Evolutionary conservation across 2,113 vertebrate genomes (phyloP).

Genomic region (Lota lota): DNA sequence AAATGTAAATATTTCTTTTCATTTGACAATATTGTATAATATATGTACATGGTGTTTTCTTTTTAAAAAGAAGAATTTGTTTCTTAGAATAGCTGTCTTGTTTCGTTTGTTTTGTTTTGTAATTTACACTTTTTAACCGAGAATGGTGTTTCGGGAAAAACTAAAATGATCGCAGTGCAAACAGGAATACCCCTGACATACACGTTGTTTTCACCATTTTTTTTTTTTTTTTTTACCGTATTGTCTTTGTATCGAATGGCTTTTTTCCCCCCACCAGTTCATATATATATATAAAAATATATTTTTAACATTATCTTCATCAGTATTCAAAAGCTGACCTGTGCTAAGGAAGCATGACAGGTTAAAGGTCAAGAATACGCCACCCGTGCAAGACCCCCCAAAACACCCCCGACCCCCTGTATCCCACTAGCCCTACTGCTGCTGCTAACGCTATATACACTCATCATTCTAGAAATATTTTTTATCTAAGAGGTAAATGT

Average conservation of each 20-base stretch:
- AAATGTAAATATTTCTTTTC: slow-evolving; percentile 88
- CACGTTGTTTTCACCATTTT: slow-evolving; percentile 54
- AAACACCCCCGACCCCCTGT: slow-evolving; percentile 56
- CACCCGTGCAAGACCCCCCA: slow-evolving; percentile 39
- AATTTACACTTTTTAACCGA: slow-evolving; percentile 73
- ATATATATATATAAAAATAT: slow-evolving; percentile 63
- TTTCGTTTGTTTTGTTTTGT: slow-evolving; percentile 75
- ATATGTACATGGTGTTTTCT: slow-evolving; percentile 86
- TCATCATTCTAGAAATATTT: slow-evolving; percentile 90
- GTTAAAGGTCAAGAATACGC: slow-evolving; percentile 19
- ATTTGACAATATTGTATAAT: slow-evolving; percentile 86
- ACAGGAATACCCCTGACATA: slow-evolving; percentile 63
- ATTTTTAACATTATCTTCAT: slow-evolving; percentile 61
- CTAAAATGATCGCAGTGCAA: slow-evolving; percentile 60
- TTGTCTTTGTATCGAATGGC: slow-evolving; percentile 74
- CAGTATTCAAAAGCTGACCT: slow-evolving; percentile 45
- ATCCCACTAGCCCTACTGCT: slow-evolving; percentile 81
- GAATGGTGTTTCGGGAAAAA: slow-evolving; percentile 58
- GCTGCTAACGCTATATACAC: slow-evolving; percentile 91
- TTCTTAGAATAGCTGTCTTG: slow-evolving; percentile 83
- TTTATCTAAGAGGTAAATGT: slow-evolving; percentile 93
- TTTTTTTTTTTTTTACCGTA: slow-evolving; percentile 73
- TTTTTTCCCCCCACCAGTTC: slow-evolving; percentile 66
- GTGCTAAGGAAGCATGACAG: slow-evolving; percentile 17
- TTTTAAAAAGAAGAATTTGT: slow-evolving; percentile 66